Conservation (phyloP, 2,113 vertebrate genomes). For the Pontoporia blainvillei region DNA sequence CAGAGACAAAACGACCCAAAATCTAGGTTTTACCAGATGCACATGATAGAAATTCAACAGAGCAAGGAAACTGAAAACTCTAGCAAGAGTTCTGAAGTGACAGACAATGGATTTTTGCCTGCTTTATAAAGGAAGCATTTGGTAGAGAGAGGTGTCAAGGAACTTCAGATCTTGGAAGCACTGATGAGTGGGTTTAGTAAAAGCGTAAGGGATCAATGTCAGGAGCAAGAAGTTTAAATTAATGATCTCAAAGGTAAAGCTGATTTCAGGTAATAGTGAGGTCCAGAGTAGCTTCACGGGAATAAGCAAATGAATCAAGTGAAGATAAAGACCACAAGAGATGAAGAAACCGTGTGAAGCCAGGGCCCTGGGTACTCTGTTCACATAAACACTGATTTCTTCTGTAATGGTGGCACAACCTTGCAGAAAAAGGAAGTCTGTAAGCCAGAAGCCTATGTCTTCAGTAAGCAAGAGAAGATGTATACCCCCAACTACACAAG, state of each 20-base stretch:
- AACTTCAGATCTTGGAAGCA: background rate
- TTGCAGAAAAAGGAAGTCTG: background rate
- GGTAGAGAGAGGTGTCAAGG: background rate
- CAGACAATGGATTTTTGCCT: background rate
- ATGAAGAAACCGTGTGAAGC: background rate
- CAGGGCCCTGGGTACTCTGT: background rate
- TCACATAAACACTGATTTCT: background rate
- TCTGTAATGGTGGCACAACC: background rate
- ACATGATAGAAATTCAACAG: background rate
- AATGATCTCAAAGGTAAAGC: background rate
- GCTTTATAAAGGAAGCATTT: background rate
- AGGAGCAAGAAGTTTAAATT: background rate
- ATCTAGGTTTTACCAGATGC: background rate
- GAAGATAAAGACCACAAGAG: background rate
- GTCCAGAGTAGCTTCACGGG: background rate
- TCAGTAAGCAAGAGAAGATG: background rate
- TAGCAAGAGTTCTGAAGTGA: background rate
- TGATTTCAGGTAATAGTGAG: background rate
- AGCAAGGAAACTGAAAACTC: background rate
- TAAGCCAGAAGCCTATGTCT: background rate
- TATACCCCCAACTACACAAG: background rate
- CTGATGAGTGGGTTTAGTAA: background rate
- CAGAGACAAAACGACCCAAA: slow-evolving; percentile 16
- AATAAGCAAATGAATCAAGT: background rate
- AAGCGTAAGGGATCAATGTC: background rate